A percentile compares a stretch with the other conserved stretches of the same genome.
phyloP scores from a whole-genome alignment of 2,888 invertebrate genomes.

The Argyresthia goedartella region DNA sequence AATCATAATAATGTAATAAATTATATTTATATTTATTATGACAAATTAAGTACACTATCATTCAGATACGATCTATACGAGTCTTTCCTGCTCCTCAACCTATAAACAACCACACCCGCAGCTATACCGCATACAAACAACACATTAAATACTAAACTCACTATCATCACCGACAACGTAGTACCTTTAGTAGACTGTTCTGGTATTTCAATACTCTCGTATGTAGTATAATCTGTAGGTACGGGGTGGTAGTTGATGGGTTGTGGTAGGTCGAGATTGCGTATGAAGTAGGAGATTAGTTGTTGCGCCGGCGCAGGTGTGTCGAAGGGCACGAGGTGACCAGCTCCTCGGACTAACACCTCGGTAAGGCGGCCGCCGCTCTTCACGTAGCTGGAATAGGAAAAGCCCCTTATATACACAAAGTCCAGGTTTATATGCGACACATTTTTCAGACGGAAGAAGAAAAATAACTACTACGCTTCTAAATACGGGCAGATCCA shows the following conservation, averaged over 20 bases:
- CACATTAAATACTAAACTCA: constrained; percentile 38
- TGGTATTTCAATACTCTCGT: background rate
- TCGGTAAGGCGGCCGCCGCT: constrained; percentile 67
- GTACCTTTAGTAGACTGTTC: constrained; percentile 4
- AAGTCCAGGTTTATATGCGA: background rate
- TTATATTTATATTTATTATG: background rate
- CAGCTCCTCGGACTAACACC: constrained; percentile 69
- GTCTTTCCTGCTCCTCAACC: background rate
- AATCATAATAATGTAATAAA: too few species aligned
- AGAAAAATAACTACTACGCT: background rate
- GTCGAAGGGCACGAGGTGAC: constrained; percentile 74
- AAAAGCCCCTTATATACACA: background rate
- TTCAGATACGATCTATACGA: background rate
- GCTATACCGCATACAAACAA: constrained; percentile 25
- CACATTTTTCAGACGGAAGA: background rate
- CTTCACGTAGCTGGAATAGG: constrained; percentile 61
- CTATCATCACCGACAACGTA: constrained; percentile 23
- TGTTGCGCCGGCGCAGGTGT: constrained; percentile 45
- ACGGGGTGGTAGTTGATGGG: background rate
- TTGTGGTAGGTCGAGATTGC: constrained; percentile 19
- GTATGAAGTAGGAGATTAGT: constrained; percentile 35
- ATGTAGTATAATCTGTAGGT: background rate
- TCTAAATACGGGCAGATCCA: background rate
- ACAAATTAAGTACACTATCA: constrained; percentile 1
- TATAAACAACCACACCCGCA: constrained; percentile 15